phyloP scores from a whole-genome alignment of 2,113 vertebrate genomes.

The Cyanoderma ruficeps region DNA sequence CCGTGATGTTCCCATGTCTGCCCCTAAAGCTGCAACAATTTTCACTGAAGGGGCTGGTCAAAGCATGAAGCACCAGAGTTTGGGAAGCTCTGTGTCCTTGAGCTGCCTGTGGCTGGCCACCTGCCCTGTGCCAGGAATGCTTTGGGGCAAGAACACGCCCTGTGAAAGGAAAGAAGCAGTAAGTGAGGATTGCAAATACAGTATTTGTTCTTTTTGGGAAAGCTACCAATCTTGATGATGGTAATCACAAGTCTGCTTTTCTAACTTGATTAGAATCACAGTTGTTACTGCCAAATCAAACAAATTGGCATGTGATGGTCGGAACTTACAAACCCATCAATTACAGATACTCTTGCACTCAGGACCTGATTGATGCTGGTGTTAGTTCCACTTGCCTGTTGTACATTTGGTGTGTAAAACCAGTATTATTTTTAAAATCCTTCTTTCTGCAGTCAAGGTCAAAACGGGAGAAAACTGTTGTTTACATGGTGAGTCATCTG shows the following conservation, averaged over 20 bases:
- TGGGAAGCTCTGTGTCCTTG: neutral
- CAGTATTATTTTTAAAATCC: neutral
- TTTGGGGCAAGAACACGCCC: neutral
- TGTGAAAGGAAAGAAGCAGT: neutral
- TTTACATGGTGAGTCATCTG: neutral
- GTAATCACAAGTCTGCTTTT: constrained; percentile 19
- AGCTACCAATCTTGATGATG: constrained; percentile 16
- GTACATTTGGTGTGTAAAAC: neutral
- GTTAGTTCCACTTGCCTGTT: neutral
- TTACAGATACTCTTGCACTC: neutral
- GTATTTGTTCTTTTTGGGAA: neutral
- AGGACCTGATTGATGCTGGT: neutral
- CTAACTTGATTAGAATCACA: constrained; percentile 41
- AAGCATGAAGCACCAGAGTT: neutral
- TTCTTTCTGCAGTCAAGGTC: neutral
- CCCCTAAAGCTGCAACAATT: neutral
- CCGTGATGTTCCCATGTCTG: neutral
- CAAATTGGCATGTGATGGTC: neutral
- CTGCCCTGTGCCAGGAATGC: fast-evolving
- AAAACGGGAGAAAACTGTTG: neutral
- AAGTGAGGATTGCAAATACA: neutral
- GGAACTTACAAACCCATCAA: neutral
- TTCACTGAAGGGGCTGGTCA: neutral
- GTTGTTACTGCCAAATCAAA: constrained; percentile 28
- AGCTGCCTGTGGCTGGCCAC: neutral